A percentile compares a stretch with the other conserved stretches of the same genome.
phyloP scores from a whole-genome alignment of 1,140 invertebrate genomes.

The Drosophila quadrilineata region DNA sequence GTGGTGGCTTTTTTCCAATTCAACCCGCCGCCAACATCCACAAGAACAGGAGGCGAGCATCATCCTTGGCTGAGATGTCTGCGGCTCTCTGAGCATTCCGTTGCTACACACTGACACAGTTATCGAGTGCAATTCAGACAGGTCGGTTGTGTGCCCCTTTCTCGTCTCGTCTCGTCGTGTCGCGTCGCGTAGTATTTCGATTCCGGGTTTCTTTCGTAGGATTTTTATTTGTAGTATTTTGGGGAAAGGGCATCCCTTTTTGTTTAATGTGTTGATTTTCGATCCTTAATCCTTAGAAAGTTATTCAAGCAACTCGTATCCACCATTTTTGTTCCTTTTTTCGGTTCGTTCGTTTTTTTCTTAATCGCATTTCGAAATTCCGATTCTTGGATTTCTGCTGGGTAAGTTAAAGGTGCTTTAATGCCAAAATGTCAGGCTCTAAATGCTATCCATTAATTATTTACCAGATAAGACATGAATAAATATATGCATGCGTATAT shows the following conservation, averaged over 20 bases:
- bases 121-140: slow-evolving; percentile 79
- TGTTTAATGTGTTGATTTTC: slow-evolving; percentile 31
- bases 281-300: slow-evolving; percentile 49
- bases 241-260: slow-evolving; percentile 6
- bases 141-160: slow-evolving; percentile 69
- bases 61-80: background rate
- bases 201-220: slow-evolving; percentile 26
- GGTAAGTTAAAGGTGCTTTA: slow-evolving; percentile 48
- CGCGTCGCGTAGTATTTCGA: slow-evolving; percentile 58
- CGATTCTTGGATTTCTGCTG: background rate
- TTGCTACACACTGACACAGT: slow-evolving; percentile 72
- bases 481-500: slow-evolving; percentile 29
- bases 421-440: too few species aligned
- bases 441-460: slow-evolving; percentile 69
- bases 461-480: slow-evolving; percentile 44
- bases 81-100: slow-evolving; percentile 52
- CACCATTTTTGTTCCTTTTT: slow-evolving; percentile 26
- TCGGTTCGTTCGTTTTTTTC: slow-evolving; percentile 20
- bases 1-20: slow-evolving; percentile 23
- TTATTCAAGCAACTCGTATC: slow-evolving; percentile 28
- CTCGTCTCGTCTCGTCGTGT: slow-evolving; percentile 13
- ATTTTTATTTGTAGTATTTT: background rate
- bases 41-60: slow-evolving; percentile 20
- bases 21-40: slow-evolving; percentile 24
- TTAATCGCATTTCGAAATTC: slow-evolving; percentile 50